Conservation (phyloP, 2,888 invertebrate species). For the Strigamia maritima region DNA sequence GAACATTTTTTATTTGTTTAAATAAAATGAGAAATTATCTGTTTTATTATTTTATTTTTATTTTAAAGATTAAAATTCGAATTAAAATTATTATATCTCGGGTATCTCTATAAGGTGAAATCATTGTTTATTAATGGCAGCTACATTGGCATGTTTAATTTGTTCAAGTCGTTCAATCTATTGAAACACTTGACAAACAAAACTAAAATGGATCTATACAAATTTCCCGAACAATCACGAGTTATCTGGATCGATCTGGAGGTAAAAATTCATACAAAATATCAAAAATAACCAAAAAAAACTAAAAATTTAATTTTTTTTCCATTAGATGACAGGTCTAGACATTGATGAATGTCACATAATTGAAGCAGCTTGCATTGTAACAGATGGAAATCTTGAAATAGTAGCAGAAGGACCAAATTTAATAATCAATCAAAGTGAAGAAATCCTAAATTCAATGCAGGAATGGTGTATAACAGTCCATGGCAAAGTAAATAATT, state of each 20-base stretch:
- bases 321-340: constrained; percentile 82
- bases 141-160: neutral
- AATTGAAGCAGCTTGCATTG: constrained; percentile 81
- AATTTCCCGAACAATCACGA: neutral
- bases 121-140: neutral
- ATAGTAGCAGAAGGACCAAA: constrained; percentile 71
- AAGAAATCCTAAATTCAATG: constrained; percentile 71
- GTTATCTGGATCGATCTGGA: neutral
- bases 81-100: neutral
- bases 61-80: neutral
- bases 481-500: constrained; percentile 66
- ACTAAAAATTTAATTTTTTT: neutral
- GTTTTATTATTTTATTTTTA: no score
- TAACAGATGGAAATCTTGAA: constrained; percentile 78
- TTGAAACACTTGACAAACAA: neutral
- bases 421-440: constrained; percentile 73
- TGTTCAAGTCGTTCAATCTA: neutral
- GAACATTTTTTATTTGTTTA: no score
- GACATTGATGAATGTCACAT: constrained; percentile 72
- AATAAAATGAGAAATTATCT: no score
- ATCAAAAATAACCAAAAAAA: neutral
- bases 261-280: neutral
- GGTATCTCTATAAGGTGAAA: neutral
- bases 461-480: constrained; percentile 75
- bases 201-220: neutral